Percentiles rank a stretch among this genome's conserved stretches.
phyloP scores from a whole-genome alignment of 2,113 vertebrate species.

The Thermophis baileyi region DNA sequence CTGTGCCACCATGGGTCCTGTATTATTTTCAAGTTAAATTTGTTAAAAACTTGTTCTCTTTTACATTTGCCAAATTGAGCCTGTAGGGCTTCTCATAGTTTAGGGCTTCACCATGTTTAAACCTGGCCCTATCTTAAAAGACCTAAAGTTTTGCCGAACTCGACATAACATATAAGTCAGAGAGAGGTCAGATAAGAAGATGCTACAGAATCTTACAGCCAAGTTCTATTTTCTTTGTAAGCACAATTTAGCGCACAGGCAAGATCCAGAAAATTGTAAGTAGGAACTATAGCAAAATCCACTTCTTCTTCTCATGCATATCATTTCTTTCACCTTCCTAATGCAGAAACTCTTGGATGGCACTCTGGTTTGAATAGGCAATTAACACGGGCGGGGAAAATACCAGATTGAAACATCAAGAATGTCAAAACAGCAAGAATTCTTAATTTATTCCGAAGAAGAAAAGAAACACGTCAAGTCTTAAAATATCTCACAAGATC shows the following conservation, averaged over 20 bases:
- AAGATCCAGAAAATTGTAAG: background rate
- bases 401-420: background rate
- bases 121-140: background rate
- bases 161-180: background rate
- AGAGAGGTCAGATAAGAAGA: background rate
- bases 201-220: background rate
- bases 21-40: background rate
- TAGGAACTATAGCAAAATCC: background rate
- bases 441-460: background rate
- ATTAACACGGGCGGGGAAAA: background rate
- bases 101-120: background rate
- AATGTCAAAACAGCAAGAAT: background rate
- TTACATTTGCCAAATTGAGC: background rate
- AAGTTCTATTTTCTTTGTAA: background rate
- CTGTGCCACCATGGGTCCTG: no score
- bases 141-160: background rate
- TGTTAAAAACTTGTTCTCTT: background rate
- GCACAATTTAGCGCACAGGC: background rate
- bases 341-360: background rate
- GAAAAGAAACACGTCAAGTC: background rate
- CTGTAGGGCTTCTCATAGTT: background rate
- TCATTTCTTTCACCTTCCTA: background rate
- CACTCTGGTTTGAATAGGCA: background rate
- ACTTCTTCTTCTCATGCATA: background rate
- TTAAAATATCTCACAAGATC: background rate